Conservation (phyloP, 2,888 invertebrate genomes). For the Bombyx huttoni region DNA sequence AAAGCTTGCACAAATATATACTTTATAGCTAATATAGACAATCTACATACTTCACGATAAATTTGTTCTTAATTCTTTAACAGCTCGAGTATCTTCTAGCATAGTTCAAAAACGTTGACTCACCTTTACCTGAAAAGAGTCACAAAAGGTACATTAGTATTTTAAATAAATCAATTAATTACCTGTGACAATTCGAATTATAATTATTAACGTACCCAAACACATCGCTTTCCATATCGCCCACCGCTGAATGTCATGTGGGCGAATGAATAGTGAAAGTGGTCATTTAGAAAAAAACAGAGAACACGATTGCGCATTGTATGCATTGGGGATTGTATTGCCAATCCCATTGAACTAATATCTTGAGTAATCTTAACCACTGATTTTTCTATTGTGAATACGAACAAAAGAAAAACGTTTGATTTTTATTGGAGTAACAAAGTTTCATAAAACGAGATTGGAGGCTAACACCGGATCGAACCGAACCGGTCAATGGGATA, state of each 20-base stretch:
- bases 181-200: background rate
- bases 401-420: background rate
- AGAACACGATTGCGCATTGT: conserved; percentile 21
- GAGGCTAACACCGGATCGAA: too few relatives aligned
- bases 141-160: conserved; percentile 18
- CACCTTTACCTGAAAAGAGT: conserved; percentile 60
- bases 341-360: background rate
- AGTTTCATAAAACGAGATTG: too few relatives aligned
- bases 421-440: too few relatives aligned
- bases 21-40: background rate
- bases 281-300: conserved; percentile 19
- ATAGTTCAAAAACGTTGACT: conserved; percentile 14
- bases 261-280: conserved; percentile 51
- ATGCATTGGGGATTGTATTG: conserved; percentile 5
- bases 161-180: conserved; percentile 1
- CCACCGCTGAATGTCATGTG: conserved; percentile 34
- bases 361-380: background rate
- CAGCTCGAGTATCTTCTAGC: background rate
- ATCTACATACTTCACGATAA: background rate
- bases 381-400: background rate
- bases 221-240: conserved; percentile 41
- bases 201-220: conserved; percentile 13
- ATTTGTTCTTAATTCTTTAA: too few relatives aligned
- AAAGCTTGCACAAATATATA: too few relatives aligned
- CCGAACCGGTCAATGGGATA: too few relatives aligned